These are phyloP conservation scores for Oeneis ivallda DNA, from an alignment of 2,888 invertebrate genomes.

Conservation along the genomic window DNA sequence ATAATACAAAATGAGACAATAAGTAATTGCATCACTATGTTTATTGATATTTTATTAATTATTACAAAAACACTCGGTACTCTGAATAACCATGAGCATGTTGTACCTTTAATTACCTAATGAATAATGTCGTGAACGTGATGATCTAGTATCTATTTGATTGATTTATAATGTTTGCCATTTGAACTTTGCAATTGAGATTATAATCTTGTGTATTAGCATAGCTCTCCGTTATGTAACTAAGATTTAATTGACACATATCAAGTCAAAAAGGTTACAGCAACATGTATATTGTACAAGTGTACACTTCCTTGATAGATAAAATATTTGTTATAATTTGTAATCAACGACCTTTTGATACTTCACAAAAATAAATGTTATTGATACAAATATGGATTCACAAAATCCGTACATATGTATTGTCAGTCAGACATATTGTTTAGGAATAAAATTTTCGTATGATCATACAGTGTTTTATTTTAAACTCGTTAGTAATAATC, in stretches of 20 bases:
- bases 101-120: conserved; percentile 1
- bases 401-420: too few relatives aligned
- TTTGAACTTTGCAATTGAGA: conserved; percentile 20
- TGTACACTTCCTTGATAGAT: conserved; percentile 1
- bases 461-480: too few relatives aligned
- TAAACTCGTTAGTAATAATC: too few relatives aligned
- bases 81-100: conserved; percentile 3
- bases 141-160: conserved; percentile 17
- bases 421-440: too few relatives aligned
- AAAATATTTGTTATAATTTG: background rate
- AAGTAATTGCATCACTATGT: background rate
- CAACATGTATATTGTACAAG: background rate
- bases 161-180: conserved; percentile 10
- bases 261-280: conserved; percentile 11
- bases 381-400: too few relatives aligned
- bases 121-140: conserved; percentile 3
- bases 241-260: conserved; percentile 13
- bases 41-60: conserved; percentile 8
- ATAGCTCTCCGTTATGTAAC: conserved; percentile 7
- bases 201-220: conserved; percentile 1
- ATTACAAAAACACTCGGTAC: background rate
- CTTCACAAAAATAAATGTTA: background rate
- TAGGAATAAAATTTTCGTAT: too few relatives aligned
- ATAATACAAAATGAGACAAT: background rate
- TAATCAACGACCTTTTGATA: background rate